Evolutionary conservation across 2,797 vertebrate genomes (phyloP).

Genomic region (Staurois parvus): DNA sequence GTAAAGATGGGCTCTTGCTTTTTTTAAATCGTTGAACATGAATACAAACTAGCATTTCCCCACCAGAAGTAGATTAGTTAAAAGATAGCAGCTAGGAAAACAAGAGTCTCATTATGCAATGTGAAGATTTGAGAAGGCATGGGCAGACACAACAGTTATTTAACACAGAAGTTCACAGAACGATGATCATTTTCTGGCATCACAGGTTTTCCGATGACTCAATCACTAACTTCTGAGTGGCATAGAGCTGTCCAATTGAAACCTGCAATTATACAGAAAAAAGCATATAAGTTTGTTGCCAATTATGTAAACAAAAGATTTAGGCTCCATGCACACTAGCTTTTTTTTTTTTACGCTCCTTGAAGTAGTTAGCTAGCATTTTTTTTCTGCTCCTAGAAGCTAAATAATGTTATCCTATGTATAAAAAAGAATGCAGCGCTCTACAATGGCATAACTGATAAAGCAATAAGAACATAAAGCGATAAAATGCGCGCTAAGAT

Average conservation of each 20-base stretch:
- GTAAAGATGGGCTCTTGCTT: not conserved
- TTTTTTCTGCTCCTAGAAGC: too few species aligned
- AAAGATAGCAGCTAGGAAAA: not conserved
- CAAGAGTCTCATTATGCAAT: not conserved
- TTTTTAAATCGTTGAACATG: not conserved
- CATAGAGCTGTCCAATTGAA: slow-evolving; percentile 68
- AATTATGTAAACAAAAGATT: too few species aligned
- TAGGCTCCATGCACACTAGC: too few species aligned
- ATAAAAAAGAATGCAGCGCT: too few species aligned
- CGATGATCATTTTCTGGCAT: not conserved
- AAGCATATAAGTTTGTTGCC: not conserved
- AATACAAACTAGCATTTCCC: not conserved
- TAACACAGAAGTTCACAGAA: not conserved
- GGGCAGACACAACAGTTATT: not conserved
- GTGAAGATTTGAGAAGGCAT: not conserved
- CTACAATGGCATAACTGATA: too few species aligned
- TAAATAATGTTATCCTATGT: too few species aligned
- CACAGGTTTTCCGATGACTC: slow-evolving; percentile 60
- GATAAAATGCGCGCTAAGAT: too few species aligned
- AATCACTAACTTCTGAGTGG: slow-evolving; percentile 67
- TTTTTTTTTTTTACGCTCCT: too few species aligned
- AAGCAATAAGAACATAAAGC: too few species aligned
- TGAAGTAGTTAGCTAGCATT: too few species aligned
- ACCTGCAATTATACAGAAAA: slow-evolving; percentile 64
- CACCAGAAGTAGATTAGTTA: not conserved